phyloP scores from a whole-genome alignment of 1,140 invertebrate genomes.

The Penaeus vannamei region DNA sequence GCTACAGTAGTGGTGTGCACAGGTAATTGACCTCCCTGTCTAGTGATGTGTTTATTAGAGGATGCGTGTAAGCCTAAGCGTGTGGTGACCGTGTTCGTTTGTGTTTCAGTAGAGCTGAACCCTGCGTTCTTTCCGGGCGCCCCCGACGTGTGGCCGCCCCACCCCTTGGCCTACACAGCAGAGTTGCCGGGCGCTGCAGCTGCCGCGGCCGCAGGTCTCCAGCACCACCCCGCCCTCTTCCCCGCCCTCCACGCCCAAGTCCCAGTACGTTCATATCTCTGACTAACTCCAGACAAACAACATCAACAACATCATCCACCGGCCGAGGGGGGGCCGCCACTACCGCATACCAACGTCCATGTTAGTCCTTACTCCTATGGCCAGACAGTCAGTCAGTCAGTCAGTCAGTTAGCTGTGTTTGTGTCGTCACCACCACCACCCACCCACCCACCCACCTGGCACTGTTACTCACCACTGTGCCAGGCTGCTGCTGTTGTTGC shows the following conservation, averaged over 20 bases:
- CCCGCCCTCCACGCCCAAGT: conserved; percentile 97
- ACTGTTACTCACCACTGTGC: conserved; percentile 9
- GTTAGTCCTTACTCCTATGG: conserved; percentile 70
- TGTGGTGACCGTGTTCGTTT: conserved; percentile 8
- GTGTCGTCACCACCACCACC: conserved; percentile 7
- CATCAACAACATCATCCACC: conserved; percentile 71
- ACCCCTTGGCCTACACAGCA: conserved; percentile 86
- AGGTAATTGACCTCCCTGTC: not conserved
- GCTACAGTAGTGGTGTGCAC: too few relatives aligned
- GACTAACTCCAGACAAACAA: conserved; percentile 81
- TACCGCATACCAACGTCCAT: conserved; percentile 72
- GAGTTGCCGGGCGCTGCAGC: conserved; percentile 71
- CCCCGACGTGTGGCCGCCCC: conserved; percentile 91
- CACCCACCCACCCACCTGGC: not conserved
- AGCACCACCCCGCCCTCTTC: conserved; percentile 87
- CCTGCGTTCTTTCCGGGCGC: conserved; percentile 93
- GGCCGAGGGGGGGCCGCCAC: conserved; percentile 82
- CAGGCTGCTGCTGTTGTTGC: too few relatives aligned
- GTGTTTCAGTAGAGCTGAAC: conserved; percentile 82
- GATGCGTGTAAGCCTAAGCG: not conserved
- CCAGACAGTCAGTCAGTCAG: too few relatives aligned
- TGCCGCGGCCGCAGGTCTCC: conserved; percentile 83
- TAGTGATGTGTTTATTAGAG: not conserved
- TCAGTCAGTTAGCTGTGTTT: too few relatives aligned
- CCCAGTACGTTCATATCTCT: conserved; percentile 95